Evolutionary conservation across 1,140 invertebrate species (phyloP).

Genomic region (Platyscapa corneri): DNA sequence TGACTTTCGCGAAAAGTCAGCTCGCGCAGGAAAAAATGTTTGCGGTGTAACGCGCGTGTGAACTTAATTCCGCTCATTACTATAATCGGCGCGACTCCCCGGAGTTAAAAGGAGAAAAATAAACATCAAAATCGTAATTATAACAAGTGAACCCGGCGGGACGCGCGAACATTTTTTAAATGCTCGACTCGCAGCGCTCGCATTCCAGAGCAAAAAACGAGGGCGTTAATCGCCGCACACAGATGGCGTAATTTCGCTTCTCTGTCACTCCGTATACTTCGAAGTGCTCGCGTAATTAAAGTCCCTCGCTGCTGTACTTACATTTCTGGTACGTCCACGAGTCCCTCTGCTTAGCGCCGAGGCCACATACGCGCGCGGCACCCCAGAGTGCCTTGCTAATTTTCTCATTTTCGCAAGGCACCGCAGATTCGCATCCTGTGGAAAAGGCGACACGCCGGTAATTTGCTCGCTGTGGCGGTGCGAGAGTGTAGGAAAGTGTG

Average conservation of each 20-base stretch:
- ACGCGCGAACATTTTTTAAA: not conserved
- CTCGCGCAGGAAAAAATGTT: no score
- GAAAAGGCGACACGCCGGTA: constrained; percentile 27
- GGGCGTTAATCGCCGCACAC: constrained; percentile 33
- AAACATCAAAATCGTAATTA: constrained; percentile 1
- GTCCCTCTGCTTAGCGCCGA: no score
- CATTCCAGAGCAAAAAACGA: not conserved
- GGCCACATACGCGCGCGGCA: not conserved
- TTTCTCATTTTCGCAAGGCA: constrained; percentile 42
- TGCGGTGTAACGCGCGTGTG: no score
- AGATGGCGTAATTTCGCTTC: constrained; percentile 32
- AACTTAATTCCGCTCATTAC: not conserved
- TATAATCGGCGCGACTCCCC: not conserved
- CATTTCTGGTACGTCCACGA: constrained; percentile 11
- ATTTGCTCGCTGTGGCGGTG: constrained; percentile 6
- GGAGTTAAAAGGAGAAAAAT: not conserved
- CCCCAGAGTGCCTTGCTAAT: not conserved
- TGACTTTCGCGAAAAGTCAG: no score
- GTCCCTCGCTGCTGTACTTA: not conserved
- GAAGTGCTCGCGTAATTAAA: constrained; percentile 39
- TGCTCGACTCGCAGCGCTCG: not conserved
- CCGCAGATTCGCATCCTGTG: not conserved
- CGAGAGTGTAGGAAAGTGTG: no score
- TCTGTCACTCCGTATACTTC: not conserved
- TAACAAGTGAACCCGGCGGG: not conserved